These are phyloP conservation scores for Pseudochromis fuscus DNA, from an alignment of 2,797 vertebrate genomes.

Conservation along the genomic window DNA sequence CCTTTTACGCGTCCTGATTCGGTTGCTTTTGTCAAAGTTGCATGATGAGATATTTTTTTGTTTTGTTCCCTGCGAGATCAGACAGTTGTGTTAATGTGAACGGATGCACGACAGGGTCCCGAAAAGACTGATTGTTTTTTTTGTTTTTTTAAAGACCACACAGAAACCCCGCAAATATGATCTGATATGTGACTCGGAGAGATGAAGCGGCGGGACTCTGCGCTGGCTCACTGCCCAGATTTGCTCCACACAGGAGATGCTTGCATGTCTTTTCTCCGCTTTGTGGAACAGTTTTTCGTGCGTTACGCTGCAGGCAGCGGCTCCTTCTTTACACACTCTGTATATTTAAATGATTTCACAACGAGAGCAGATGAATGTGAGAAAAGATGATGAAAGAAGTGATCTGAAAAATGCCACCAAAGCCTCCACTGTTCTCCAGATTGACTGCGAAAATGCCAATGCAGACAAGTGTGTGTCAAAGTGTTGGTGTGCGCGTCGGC, in stretches of 20 bases:
- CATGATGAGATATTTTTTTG: not conserved
- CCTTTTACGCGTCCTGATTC: not conserved
- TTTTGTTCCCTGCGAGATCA: not conserved
- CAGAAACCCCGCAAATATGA: slow-evolving; percentile 9
- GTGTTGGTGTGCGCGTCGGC: slow-evolving; percentile 25
- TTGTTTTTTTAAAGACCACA: slow-evolving; percentile 19
- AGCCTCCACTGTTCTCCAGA: slow-evolving; percentile 7
- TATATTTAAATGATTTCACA: not conserved
- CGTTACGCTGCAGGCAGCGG: slow-evolving; percentile 10
- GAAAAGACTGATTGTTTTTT: not conserved
- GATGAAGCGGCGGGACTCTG: slow-evolving; percentile 12
- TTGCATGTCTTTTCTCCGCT: slow-evolving; percentile 19
- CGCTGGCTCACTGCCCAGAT: not conserved
- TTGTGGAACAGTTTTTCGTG: not conserved
- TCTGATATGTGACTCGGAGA: slow-evolving; percentile 25
- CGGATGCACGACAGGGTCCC: not conserved
- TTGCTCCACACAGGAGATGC: not conserved
- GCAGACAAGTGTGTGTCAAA: slow-evolving; percentile 58
- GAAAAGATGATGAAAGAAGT: not conserved
- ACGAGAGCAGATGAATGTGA: slow-evolving; percentile 4
- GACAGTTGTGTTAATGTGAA: not conserved
- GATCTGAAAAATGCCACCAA: not conserved
- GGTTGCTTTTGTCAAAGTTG: slow-evolving; percentile 54
- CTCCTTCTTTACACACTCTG: not conserved
- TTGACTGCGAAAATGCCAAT: slow-evolving; percentile 40